Percentiles rank a stretch among this genome's conserved stretches.
These are phyloP conservation scores for Pelecanus crispus DNA, from an alignment of 2,113 vertebrate genomes.

Conservation along the genomic window DNA sequence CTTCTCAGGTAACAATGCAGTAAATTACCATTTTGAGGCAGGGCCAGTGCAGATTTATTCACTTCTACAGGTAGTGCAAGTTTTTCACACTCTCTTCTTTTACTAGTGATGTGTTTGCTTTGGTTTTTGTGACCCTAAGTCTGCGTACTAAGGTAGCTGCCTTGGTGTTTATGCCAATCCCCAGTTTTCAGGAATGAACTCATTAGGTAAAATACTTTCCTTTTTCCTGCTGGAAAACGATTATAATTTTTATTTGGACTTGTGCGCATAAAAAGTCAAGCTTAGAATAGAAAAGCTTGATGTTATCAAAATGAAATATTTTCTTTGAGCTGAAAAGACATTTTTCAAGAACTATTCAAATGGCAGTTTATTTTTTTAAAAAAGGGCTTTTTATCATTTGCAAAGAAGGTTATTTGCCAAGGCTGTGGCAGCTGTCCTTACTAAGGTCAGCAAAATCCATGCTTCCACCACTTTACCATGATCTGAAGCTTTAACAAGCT, in stretches of 20 bases:
- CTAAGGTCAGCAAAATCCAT: background rate
- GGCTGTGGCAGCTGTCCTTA: background rate
- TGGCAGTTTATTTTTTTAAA: background rate
- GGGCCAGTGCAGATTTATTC: background rate
- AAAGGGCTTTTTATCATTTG: background rate
- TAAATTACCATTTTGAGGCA: background rate
- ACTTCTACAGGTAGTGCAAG: background rate
- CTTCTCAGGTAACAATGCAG: background rate
- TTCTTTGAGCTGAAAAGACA: background rate
- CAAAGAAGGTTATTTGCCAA: background rate
- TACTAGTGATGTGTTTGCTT: background rate
- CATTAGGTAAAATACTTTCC: background rate
- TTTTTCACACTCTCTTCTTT: background rate
- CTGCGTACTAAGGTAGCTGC: background rate
- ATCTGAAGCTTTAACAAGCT: background rate
- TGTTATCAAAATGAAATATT: background rate
- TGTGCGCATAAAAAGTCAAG: background rate
- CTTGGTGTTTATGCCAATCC: background rate
- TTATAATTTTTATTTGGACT: background rate
- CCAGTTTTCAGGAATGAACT: background rate
- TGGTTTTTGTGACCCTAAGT: background rate
- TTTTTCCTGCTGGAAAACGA: background rate
- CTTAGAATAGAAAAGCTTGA: background rate
- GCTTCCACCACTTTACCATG: background rate
- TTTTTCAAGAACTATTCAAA: background rate